A percentile compares a stretch with the other conserved stretches of the same genome.
These are phyloP conservation scores for Gymnocheta viridis DNA, from an alignment of 2,888 invertebrate species.

Conservation along the genomic window DNA sequence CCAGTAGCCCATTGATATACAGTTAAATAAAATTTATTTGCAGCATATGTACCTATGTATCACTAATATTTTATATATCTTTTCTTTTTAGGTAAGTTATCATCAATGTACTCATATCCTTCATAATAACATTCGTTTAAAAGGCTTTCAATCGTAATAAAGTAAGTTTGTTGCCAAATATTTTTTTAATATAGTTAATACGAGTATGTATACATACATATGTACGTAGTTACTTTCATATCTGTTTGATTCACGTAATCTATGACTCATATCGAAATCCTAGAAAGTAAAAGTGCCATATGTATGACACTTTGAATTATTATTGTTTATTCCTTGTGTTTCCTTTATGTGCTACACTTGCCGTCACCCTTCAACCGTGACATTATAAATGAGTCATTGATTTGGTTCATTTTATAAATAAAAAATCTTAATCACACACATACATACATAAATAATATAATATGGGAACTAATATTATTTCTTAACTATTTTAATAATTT, in stretches of 20 bases:
- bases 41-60: background rate
- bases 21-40: too few relatives aligned
- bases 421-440: background rate
- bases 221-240: constrained; percentile 1
- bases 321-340: constrained; percentile 6
- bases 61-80: background rate
- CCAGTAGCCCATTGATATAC: too few relatives aligned
- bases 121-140: background rate
- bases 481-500: background rate
- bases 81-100: constrained; percentile 59
- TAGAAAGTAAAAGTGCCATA: constrained; percentile 62
- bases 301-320: constrained; percentile 30
- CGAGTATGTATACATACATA: too few relatives aligned
- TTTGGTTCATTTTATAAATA: background rate
- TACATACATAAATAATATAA: background rate
- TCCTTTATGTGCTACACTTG: background rate
- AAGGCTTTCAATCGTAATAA: constrained; percentile 6
- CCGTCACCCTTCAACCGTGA: constrained; percentile 41
- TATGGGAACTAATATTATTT: background rate
- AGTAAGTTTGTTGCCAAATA: constrained; percentile 42
- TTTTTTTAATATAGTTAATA: background rate
- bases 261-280: constrained; percentile 50
- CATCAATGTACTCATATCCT: background rate
- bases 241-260: background rate
- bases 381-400: constrained; percentile 55